Evolutionary conservation across 2,113 vertebrate genomes (phyloP).

Genomic region (Pantherophis guttatus): DNA sequence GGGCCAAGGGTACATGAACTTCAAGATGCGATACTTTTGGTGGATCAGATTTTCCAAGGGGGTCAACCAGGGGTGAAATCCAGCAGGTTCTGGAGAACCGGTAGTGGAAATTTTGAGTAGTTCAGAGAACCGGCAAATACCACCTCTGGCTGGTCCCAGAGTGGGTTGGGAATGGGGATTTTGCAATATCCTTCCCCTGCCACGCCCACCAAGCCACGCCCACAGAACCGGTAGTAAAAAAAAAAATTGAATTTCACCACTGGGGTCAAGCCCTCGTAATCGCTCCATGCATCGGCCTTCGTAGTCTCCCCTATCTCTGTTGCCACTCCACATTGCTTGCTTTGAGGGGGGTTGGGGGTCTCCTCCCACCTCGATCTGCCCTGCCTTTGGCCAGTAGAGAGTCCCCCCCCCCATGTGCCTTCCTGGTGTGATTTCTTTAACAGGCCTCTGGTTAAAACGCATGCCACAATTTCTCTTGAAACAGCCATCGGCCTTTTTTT

Average conservation of each 20-base stretch:
- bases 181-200: too few species aligned
- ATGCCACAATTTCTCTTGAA: slow-evolving; percentile 47
- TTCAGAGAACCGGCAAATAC: too few species aligned
- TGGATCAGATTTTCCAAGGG: background rate
- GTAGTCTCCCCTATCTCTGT: background rate
- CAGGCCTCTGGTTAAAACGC: slow-evolving; percentile 42
- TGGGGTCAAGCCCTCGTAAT: too few species aligned
- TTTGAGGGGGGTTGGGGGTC: background rate
- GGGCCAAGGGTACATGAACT: background rate
- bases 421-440: slow-evolving; percentile 46
- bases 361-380: background rate
- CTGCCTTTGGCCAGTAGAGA: slow-evolving; percentile 23
- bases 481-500: slow-evolving; percentile 39
- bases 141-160: too few species aligned
- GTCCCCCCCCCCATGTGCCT: slow-evolving; percentile 9
- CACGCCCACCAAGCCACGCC: too few species aligned
- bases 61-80: background rate
- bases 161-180: too few species aligned
- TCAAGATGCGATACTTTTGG: too few species aligned
- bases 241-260: too few species aligned
- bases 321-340: background rate
- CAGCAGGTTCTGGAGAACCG: too few species aligned
- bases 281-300: background rate
- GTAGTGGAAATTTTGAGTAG: too few species aligned
- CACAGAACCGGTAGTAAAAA: too few species aligned